A percentile compares a stretch with the other conserved stretches of the same genome.
Conservation (phyloP, 2,888 invertebrate genomes). For the Drosophila infuscata region DNA sequence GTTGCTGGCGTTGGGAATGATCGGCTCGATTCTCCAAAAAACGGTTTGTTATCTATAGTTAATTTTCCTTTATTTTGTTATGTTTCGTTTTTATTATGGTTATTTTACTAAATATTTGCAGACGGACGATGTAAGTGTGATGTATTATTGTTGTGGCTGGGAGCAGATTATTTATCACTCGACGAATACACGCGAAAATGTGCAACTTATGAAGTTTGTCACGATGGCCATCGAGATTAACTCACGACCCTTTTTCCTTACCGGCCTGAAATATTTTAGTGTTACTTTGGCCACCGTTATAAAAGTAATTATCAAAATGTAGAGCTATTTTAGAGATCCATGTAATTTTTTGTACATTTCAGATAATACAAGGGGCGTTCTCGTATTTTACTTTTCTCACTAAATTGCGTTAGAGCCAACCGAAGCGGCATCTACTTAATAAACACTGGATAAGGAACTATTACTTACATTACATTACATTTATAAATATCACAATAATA, state of each 20-base stretch:
- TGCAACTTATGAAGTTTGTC: constrained; percentile 71
- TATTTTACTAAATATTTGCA: neutral
- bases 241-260: constrained; percentile 68
- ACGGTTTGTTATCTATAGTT: constrained; percentile 53
- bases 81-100: neutral
- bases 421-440: neutral
- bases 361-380: constrained; percentile 78
- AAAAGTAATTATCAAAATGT: constrained; percentile 53
- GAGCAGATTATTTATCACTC: constrained; percentile 69
- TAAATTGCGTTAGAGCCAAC: constrained; percentile 61
- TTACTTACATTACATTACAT: neutral
- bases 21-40: constrained; percentile 69
- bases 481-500: neutral
- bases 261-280: constrained; percentile 75
- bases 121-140: constrained; percentile 72
- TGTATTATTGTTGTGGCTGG: constrained; percentile 77
- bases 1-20: constrained; percentile 64
- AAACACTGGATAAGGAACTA: neutral
- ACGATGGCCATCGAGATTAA: constrained; percentile 66
- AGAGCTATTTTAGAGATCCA: neutral
- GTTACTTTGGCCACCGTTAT: constrained; percentile 68
- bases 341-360: constrained; percentile 9
- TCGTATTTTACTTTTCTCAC: constrained; percentile 81
- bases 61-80: neutral
- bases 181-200: constrained; percentile 56